Conservation (phyloP, 1,140 invertebrate genomes). For the Zaprionus vittiger region DNA sequence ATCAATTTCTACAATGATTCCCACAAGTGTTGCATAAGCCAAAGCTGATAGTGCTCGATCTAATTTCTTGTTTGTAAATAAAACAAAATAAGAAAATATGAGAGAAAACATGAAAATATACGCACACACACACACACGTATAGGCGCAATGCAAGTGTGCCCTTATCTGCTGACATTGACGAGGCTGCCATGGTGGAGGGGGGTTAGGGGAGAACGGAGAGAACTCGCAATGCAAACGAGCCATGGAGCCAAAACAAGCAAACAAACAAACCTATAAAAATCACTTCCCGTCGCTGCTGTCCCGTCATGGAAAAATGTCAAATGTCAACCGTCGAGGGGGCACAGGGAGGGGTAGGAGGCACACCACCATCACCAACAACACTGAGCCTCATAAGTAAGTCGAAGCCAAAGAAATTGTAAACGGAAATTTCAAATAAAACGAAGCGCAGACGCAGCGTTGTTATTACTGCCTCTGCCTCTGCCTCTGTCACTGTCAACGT, state of each 20-base stretch:
- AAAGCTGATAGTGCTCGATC: constrained; percentile 56
- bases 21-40: constrained; percentile 65
- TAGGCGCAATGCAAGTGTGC: constrained; percentile 38
- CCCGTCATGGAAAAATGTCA: constrained; percentile 57
- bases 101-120: constrained; percentile 53
- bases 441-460: constrained; percentile 54
- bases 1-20: constrained; percentile 55
- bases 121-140: constrained; percentile 26
- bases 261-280: constrained; percentile 69
- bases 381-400: constrained; percentile 20
- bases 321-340: constrained; percentile 50
- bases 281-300: constrained; percentile 60
- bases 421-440: constrained; percentile 75
- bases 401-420: constrained; percentile 57
- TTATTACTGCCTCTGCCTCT: background rate
- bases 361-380: background rate
- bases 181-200: constrained; percentile 15
- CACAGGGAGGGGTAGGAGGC: background rate
- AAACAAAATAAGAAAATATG: constrained; percentile 60
- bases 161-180: constrained; percentile 69
- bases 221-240: constrained; percentile 35
- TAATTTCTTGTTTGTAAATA: constrained; percentile 65
- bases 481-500: constrained; percentile 16
- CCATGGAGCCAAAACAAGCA: constrained; percentile 43
- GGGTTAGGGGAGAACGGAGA: background rate